phyloP scores from a whole-genome alignment of 2,797 vertebrate species.

The Gorsachius magnificus region DNA sequence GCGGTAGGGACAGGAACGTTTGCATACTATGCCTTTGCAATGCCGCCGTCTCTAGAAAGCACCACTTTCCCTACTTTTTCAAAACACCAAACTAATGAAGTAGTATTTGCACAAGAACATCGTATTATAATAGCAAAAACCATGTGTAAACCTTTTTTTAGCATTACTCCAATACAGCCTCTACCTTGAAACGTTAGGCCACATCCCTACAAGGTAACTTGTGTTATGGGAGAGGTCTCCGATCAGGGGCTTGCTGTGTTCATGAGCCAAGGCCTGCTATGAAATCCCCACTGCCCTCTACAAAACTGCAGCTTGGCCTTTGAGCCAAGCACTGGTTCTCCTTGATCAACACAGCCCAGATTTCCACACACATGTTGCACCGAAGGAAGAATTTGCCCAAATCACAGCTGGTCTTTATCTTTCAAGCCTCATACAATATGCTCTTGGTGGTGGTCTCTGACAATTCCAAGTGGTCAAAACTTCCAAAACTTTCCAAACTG shows the following conservation, averaged over 20 bases:
- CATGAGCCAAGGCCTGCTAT: not conserved
- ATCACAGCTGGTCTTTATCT: not conserved
- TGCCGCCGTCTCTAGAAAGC: constrained; percentile 34
- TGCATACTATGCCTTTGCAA: constrained; percentile 23
- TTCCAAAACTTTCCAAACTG: not conserved
- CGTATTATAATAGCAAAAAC: constrained; percentile 56
- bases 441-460: not conserved
- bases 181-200: not conserved
- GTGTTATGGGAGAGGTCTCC: not conserved
- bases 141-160: constrained; percentile 56
- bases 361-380: not conserved
- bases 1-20: constrained; percentile 7
- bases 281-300: not conserved
- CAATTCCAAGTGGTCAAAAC: not conserved
- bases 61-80: constrained; percentile 36
- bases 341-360: not conserved
- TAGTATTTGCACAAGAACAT: constrained; percentile 71
- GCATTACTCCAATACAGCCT: constrained; percentile 47
- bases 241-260: not conserved
- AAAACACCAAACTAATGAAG: constrained; percentile 55
- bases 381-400: not conserved
- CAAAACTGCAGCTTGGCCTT: not conserved
- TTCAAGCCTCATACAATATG: not conserved
- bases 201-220: not conserved
- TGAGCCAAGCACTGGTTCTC: not conserved